Conservation (phyloP, 2,888 invertebrate species). For the Eledona agricola region DNA sequence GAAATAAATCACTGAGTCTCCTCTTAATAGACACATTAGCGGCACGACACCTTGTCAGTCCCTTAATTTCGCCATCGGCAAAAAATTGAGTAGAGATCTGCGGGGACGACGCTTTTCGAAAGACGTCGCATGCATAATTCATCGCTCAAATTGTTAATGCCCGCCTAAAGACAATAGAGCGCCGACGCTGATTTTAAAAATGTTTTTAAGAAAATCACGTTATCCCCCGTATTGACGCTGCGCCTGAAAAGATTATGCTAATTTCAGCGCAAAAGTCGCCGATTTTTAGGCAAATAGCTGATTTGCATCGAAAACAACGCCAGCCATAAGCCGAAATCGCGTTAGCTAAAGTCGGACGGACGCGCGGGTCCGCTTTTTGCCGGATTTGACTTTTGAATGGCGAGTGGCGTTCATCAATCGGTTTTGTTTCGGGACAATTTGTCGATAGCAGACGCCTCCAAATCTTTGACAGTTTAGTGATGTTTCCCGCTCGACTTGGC, state of each 20-base stretch:
- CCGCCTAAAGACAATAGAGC: slow-evolving; percentile 53
- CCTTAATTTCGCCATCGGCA: slow-evolving; percentile 29
- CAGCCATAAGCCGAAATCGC: too few species aligned
- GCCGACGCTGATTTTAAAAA: slow-evolving; percentile 49
- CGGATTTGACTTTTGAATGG: background rate
- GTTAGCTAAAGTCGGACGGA: too few species aligned
- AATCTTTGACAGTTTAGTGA: slow-evolving; percentile 24
- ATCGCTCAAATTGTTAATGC: slow-evolving; percentile 56
- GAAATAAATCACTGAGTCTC: too few species aligned
- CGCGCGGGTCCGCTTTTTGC: too few species aligned
- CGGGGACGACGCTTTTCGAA: slow-evolving; percentile 47
- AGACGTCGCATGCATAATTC: slow-evolving; percentile 55
- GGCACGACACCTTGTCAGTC: slow-evolving; percentile 23
- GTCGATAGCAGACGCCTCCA: slow-evolving; percentile 15
- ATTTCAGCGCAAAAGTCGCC: slow-evolving; percentile 31
- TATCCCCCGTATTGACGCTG: slow-evolving; percentile 42
- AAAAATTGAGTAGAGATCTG: slow-evolving; percentile 43
- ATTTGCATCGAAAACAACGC: slow-evolving; percentile 34
- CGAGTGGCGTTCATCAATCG: background rate
- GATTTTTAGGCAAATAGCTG: slow-evolving; percentile 31
- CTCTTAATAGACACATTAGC: slow-evolving; percentile 24
- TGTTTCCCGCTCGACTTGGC: slow-evolving; percentile 18
- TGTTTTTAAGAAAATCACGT: slow-evolving; percentile 45
- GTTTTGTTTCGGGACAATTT: slow-evolving; percentile 6
- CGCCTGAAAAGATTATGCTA: slow-evolving; percentile 43